phyloP scores from a whole-genome alignment of 2,888 invertebrate genomes.

The Morpho achilles region DNA sequence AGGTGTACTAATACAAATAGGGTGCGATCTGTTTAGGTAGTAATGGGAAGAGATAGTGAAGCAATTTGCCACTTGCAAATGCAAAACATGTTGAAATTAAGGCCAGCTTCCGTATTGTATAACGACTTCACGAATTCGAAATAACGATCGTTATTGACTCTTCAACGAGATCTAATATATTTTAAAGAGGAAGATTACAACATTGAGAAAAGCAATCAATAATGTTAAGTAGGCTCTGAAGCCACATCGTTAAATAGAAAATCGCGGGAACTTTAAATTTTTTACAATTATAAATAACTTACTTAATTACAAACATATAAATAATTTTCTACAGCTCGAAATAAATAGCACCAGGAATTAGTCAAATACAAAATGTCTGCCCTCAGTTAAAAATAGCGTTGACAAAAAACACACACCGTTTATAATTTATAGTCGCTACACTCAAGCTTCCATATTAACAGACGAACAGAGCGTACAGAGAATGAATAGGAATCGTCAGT shows the following conservation, averaged over 20 bases:
- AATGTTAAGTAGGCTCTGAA: conserved; percentile 3
- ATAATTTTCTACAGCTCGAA: too few species aligned
- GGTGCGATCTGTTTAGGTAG: too few species aligned
- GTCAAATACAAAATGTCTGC: not conserved
- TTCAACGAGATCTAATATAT: conserved; percentile 13
- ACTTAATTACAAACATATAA: not conserved
- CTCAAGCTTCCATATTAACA: too few species aligned
- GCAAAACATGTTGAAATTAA: conserved; percentile 24
- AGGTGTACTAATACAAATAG: too few species aligned
- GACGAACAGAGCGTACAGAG: too few species aligned
- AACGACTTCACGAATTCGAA: conserved; percentile 21
- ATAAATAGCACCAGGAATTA: not conserved
- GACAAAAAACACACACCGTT: too few species aligned
- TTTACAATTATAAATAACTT: not conserved
- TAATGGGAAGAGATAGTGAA: conserved; percentile 5
- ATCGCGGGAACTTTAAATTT: not conserved
- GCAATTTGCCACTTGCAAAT: conserved; percentile 28
- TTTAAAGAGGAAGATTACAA: conserved; percentile 9
- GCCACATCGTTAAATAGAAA: conserved; percentile 2
- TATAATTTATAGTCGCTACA: too few species aligned
- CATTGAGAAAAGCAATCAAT: conserved; percentile 10
- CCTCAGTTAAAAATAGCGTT: too few species aligned
- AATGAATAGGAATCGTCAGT: not conserved
- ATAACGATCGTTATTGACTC: conserved; percentile 18
- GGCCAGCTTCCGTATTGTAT: conserved; percentile 16